Conservation (phyloP, 2,797 vertebrate species). For the Ispidina lecontei region DNA sequence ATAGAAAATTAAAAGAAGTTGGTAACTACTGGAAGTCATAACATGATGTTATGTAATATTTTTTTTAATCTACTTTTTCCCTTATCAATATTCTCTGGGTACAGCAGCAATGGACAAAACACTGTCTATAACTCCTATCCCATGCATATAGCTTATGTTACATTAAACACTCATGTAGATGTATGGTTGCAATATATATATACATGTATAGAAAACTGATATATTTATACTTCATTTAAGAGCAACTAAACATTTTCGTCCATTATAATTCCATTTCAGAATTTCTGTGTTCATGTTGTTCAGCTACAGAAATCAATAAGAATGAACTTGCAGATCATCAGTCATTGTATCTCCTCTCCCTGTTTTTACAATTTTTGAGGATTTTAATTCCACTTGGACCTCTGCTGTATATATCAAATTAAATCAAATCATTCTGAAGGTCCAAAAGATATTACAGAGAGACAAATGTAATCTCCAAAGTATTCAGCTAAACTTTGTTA, state of each 20-base stretch:
- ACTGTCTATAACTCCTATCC: neutral
- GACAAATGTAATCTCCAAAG: neutral
- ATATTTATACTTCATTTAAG: neutral
- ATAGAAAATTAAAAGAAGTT: neutral
- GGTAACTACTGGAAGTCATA: neutral
- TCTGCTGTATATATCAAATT: neutral
- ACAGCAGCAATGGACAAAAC: neutral
- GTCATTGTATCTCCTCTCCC: neutral
- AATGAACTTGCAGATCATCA: neutral
- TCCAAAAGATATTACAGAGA: neutral
- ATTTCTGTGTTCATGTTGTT: neutral
- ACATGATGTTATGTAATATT: neutral
- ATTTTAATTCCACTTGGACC: neutral
- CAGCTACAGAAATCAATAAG: neutral
- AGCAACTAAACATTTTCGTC: neutral
- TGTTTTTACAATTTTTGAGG: neutral
- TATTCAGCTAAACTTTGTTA: neutral
- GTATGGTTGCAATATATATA: neutral
- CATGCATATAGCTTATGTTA: neutral
- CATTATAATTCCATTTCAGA: neutral
- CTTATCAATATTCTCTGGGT: neutral
- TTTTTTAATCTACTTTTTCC: neutral
- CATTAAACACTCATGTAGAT: neutral
- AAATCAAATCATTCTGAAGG: neutral
- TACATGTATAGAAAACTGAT: neutral